These are phyloP conservation scores for Plectropomus leopardus DNA, from an alignment of 2,113 vertebrate species.

Conservation along the genomic window DNA sequence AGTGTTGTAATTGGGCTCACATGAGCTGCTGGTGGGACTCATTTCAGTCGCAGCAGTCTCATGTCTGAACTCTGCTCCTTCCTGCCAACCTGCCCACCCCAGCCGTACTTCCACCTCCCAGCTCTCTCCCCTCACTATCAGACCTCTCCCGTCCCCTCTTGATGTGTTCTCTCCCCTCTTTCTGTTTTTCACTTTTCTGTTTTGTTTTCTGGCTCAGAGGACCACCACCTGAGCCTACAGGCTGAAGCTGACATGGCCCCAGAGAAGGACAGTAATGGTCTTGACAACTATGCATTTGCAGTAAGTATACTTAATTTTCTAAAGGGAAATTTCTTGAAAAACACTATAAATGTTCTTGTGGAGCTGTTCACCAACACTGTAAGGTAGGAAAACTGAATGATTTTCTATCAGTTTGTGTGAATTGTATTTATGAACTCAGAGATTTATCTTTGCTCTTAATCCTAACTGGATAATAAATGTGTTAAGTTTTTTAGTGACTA, in stretches of 20 bases:
- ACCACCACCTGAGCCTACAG: constrained; percentile 21
- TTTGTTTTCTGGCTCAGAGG: constrained; percentile 23
- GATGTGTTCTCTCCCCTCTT: constrained; percentile 10
- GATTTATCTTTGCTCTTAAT: background rate
- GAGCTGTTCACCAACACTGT: background rate
- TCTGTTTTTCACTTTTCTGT: constrained; percentile 23
- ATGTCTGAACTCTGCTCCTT: constrained; percentile 52
- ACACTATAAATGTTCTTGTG: background rate
- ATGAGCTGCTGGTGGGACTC: constrained; percentile 75
- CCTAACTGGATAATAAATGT: background rate
- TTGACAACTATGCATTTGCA: constrained; percentile 79
- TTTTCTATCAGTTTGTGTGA: background rate
- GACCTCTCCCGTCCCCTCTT: constrained; percentile 2
- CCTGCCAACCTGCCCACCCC: background rate
- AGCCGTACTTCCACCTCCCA: background rate
- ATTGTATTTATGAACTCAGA: no score
- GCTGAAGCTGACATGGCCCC: constrained; percentile 74
- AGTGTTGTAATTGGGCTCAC: constrained; percentile 79
- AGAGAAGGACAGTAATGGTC: constrained; percentile 77
- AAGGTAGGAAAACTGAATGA: background rate
- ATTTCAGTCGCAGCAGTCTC: constrained; percentile 67
- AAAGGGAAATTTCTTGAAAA: background rate
- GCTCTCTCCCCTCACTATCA: background rate
- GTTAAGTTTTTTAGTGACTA: background rate
- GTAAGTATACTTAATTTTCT: constrained; percentile 74